Conservation (phyloP, 2,888 invertebrate genomes). For the Saturnia japonica region DNA sequence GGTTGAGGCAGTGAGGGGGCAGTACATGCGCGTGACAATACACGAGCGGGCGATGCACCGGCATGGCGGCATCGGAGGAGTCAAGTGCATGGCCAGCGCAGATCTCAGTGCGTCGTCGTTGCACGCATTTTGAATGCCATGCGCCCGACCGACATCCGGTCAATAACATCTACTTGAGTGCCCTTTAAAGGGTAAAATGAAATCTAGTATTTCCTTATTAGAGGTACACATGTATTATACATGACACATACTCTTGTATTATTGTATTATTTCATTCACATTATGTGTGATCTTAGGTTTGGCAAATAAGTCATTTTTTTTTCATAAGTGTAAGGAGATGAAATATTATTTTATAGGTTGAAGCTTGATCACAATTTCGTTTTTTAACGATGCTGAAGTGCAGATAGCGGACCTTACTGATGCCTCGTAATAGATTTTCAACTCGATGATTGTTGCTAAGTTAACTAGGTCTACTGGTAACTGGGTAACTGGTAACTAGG, state of each 20-base stretch:
- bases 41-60: conserved; percentile 71
- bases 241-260: not conserved
- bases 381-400: not conserved
- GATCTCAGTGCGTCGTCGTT: conserved; percentile 60
- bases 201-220: conserved; percentile 19
- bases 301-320: not conserved
- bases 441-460: too few relatives aligned
- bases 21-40: conserved; percentile 50
- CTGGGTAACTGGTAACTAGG: too few relatives aligned
- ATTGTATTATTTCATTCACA: not conserved
- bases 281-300: not conserved
- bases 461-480: too few relatives aligned
- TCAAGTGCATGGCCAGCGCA: conserved; percentile 74
- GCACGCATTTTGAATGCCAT: conserved; percentile 65
- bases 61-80: conserved; percentile 50
- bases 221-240: conserved; percentile 6
- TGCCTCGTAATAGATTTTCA: too few relatives aligned
- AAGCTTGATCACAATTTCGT: not conserved
- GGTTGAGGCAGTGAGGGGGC: conserved; percentile 34
- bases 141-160: conserved; percentile 59
- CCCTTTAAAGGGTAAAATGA: conserved; percentile 22
- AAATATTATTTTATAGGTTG: not conserved
- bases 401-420: not conserved
- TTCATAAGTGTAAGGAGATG: not conserved
- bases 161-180: conserved; percentile 55